Evolutionary conservation across 2,888 invertebrate species (phyloP).

Genomic region (Drosophila paramelanica): DNA sequence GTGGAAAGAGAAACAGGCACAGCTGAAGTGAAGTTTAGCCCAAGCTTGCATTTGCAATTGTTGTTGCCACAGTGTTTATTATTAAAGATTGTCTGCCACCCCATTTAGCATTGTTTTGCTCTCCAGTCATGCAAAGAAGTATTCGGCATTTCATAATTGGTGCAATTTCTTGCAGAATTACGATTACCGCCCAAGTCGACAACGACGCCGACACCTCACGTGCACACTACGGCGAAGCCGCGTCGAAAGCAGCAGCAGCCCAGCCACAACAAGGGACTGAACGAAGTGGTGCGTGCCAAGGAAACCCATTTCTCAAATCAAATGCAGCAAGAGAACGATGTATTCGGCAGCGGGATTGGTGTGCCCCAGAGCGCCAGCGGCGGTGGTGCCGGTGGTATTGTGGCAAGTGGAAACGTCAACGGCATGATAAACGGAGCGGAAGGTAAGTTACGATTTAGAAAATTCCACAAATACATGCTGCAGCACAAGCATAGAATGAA

Average conservation of each 20-base stretch:
- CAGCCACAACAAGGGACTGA: conserved; percentile 83
- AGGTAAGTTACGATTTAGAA: conserved; percentile 83
- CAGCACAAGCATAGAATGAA: conserved; percentile 62
- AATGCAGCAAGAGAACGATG: conserved; percentile 83
- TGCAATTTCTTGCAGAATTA: conserved; percentile 84
- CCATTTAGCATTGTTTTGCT: conserved; percentile 46
- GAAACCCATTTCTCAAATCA: conserved; percentile 84
- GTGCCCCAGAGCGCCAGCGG: conserved; percentile 40
- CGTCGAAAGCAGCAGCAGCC: conserved; percentile 83
- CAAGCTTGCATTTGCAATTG: conserved; percentile 30
- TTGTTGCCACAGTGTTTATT: conserved; percentile 33
- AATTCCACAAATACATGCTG: conserved; percentile 71
- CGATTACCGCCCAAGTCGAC: conserved; percentile 84
- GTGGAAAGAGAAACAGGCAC: neutral
- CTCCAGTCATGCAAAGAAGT: conserved; percentile 30
- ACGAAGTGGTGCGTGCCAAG: conserved; percentile 85
- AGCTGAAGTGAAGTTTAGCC: neutral
- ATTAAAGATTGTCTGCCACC: conserved; percentile 22
- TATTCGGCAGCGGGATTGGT: conserved; percentile 68
- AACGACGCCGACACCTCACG: conserved; percentile 82
- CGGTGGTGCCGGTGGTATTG: conserved; percentile 42
- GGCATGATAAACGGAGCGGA: conserved; percentile 82
- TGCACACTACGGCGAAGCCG: conserved; percentile 83
- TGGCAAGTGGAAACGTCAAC: conserved; percentile 78
- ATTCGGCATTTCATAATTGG: conserved; percentile 72